Percentiles rank a stretch among this genome's conserved stretches.
Conservation (phyloP, 2,888 invertebrate genomes). For the Zelleria hepariella region DNA sequence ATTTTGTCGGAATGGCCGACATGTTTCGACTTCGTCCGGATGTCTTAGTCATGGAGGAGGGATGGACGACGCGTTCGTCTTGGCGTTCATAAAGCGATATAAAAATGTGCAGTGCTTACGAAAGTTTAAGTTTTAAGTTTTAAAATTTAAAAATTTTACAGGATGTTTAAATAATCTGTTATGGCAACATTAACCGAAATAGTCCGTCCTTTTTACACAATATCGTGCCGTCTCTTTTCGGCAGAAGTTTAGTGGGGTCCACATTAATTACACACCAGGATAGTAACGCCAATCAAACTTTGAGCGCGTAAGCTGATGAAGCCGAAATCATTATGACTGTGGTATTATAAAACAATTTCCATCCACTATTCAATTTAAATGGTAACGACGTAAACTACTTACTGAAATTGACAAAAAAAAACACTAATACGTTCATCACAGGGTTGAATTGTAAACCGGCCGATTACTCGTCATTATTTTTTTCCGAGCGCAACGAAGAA, state of each 20-base stretch:
- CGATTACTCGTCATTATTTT: slow-evolving; percentile 14
- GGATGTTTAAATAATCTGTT: neutral
- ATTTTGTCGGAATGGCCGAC: no score
- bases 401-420: neutral
- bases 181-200: slow-evolving; percentile 3
- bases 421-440: neutral
- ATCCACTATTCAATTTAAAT: slow-evolving; percentile 14
- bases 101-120: no score
- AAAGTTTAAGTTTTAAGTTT: no score
- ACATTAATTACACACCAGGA: slow-evolving; percentile 66
- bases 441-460: neutral
- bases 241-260: slow-evolving; percentile 37
- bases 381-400: neutral
- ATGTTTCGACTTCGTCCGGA: no score
- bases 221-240: slow-evolving; percentile 23
- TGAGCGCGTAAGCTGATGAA: slow-evolving; percentile 66
- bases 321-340: slow-evolving; percentile 66
- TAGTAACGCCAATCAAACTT: slow-evolving; percentile 68
- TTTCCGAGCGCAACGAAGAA: slow-evolving; percentile 18
- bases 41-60: no score
- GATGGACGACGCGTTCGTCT: no score
- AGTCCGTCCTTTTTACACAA: neutral
- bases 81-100: no score
- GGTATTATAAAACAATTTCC: slow-evolving; percentile 67
- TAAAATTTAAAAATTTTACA: neutral